A percentile compares a stretch with the other conserved stretches of the same genome.
These are phyloP conservation scores for Willisornis vidua DNA, from an alignment of 2,113 vertebrate species.

Conservation along the genomic window DNA sequence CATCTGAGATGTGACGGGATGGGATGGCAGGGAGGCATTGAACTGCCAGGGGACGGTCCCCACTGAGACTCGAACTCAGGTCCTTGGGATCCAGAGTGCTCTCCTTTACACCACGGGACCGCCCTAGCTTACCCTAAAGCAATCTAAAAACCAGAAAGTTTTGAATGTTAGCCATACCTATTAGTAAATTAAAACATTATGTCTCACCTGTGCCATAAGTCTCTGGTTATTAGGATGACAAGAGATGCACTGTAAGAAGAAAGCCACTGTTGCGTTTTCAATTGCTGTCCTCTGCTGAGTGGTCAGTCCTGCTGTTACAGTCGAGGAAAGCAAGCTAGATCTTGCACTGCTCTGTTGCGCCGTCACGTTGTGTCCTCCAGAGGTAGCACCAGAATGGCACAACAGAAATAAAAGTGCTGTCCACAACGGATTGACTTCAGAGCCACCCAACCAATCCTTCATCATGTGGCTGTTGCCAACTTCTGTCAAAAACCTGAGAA, in stretches of 20 bases:
- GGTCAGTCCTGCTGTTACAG: conserved; percentile 83
- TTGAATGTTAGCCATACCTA: neutral
- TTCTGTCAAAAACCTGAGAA: conserved; percentile 95
- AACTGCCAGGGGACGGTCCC: no score
- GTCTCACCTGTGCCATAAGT: conserved; percentile 91
- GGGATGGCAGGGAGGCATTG: no score
- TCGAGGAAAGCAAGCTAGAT: conserved; percentile 80
- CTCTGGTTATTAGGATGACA: conserved; percentile 98
- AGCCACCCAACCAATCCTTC: conserved; percentile 98
- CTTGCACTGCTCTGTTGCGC: conserved; percentile 73
- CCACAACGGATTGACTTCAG: conserved; percentile 96
- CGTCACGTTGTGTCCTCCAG: conserved; percentile 71
- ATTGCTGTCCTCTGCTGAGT: conserved; percentile 96
- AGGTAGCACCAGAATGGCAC: conserved; percentile 92
- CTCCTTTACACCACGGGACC: no score
- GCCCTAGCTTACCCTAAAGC: neutral
- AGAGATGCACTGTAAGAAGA: conserved; percentile 97
- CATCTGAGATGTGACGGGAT: no score
- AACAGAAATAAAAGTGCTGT: conserved; percentile 95
- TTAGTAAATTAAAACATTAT: neutral
- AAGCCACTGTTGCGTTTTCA: conserved; percentile 96
- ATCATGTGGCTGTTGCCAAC: conserved; percentile 97
- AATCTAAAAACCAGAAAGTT: neutral
- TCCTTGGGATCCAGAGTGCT: no score
- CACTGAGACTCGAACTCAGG: no score